Conservation (phyloP, 2,797 vertebrate species). For the Enteromius trimaculatus region DNA sequence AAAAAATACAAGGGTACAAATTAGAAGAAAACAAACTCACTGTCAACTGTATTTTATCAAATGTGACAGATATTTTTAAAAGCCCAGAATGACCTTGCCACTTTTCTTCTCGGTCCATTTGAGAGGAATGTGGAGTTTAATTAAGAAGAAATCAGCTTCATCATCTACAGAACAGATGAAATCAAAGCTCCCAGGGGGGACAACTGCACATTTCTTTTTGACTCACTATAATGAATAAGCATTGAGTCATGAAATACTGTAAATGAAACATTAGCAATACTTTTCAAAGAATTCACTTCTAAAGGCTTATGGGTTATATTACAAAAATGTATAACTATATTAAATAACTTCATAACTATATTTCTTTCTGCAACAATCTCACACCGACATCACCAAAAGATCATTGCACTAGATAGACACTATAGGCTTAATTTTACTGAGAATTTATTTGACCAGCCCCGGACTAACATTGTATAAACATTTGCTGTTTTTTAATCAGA, state of each 20-base stretch:
- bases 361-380: neutral
- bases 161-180: neutral
- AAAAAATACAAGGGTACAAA: constrained; percentile 15
- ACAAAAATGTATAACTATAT: too few species aligned
- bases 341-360: too few species aligned
- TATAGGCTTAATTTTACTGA: neutral
- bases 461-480: neutral
- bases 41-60: constrained; percentile 32
- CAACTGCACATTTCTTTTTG: constrained; percentile 27
- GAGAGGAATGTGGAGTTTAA: constrained; percentile 20
- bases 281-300: too few species aligned
- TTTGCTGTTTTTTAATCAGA: neutral
- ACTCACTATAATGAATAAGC: constrained; percentile 17
- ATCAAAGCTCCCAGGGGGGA: neutral
- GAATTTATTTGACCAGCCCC: neutral
- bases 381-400: neutral
- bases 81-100: constrained; percentile 15
- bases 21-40: constrained; percentile 46
- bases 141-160: neutral
- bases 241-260: constrained; percentile 10
- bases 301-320: too few species aligned
- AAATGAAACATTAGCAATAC: too few species aligned
- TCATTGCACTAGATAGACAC: neutral
- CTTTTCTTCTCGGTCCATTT: neutral
- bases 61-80: constrained; percentile 30